Percentiles rank a stretch among this genome's conserved stretches.
phyloP scores from a whole-genome alignment of 2,888 invertebrate genomes.

The Monoplex corrugatus region DNA sequence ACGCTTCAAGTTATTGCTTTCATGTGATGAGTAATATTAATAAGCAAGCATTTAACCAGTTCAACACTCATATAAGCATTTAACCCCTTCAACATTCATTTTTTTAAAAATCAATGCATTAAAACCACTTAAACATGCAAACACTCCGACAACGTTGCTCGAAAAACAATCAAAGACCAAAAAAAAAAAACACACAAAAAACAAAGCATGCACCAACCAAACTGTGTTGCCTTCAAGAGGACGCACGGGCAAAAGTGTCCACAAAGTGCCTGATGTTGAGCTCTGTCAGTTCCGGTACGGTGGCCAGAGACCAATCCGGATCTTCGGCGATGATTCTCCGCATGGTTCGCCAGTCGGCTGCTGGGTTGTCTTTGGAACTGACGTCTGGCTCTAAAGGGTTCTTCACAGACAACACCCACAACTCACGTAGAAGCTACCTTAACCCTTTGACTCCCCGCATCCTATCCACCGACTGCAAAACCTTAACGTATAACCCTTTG shows the following conservation, averaged over 20 bases:
- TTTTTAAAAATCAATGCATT: no score
- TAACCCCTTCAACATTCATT: no score
- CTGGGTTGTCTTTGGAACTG: conserved; percentile 66
- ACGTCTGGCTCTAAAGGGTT: conserved; percentile 38
- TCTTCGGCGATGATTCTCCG: conserved; percentile 82
- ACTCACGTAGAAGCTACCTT: no score
- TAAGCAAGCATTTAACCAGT: no score
- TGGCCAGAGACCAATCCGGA: conserved; percentile 81
- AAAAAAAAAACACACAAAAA: not conserved
- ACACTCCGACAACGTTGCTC: not conserved
- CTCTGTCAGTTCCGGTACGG: conserved; percentile 80
- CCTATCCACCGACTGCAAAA: no score
- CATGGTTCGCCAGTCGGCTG: conserved; percentile 76
- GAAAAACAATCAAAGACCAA: not conserved
- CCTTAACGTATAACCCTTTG: no score
- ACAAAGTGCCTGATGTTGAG: conserved; percentile 79
- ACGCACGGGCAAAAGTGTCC: conserved; percentile 80
- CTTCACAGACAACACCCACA: conserved; percentile 21
- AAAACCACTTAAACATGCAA: no score
- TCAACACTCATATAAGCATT: no score
- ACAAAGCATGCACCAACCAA: not conserved
- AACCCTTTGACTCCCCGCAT: no score
- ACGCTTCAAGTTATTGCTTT: no score
- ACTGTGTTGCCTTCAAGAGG: no score
- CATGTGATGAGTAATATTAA: no score